These are phyloP conservation scores for Chelon auratus DNA, from an alignment of 2,797 vertebrate species.

Conservation along the genomic window DNA sequence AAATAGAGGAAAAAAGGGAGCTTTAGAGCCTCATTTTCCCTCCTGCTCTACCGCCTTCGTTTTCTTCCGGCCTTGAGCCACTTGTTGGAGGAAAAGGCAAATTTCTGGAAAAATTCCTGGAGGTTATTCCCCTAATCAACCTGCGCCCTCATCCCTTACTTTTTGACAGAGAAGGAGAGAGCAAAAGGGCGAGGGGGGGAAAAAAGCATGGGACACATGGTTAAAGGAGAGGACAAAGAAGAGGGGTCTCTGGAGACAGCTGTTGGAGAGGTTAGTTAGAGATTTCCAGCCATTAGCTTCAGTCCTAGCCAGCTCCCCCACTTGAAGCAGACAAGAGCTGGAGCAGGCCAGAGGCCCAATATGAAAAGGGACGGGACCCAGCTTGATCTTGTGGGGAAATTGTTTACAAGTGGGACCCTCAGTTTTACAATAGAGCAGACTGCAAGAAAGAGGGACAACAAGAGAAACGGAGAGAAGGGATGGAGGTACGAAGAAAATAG, in stretches of 20 bases:
- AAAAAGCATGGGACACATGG: conserved; percentile 64
- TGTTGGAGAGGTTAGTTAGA: conserved; percentile 88
- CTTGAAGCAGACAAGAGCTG: conserved; percentile 84
- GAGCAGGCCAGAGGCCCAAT: conserved; percentile 70
- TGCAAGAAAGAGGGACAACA: conserved; percentile 62
- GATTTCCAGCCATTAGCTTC: conserved; percentile 89
- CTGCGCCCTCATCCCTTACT: conserved; percentile 70
- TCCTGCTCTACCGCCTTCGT: conserved; percentile 67
- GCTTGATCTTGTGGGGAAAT: conserved; percentile 86
- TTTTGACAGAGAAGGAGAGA: conserved; percentile 63
- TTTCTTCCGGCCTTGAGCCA: conserved; percentile 85
- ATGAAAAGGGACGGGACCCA: conserved; percentile 83
- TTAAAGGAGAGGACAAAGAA: conserved; percentile 74
- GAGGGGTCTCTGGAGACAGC: conserved; percentile 80
- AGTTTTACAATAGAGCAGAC: conserved; percentile 79
- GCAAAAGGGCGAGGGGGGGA: conserved; percentile 62
- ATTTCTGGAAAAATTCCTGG: conserved; percentile 81
- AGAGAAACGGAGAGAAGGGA: conserved; percentile 68
- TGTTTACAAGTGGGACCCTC: conserved; percentile 86
- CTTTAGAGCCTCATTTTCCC: conserved; percentile 76
- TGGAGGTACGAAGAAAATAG: conserved; percentile 64
- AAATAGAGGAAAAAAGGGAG: conserved; percentile 55
- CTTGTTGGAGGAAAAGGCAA: conserved; percentile 85
- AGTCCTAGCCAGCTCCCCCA: conserved; percentile 82
- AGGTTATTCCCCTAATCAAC: conserved; percentile 78